Evolutionary conservation across 2,888 invertebrate species (phyloP).

Genomic region (Lysandra bellargus): DNA sequence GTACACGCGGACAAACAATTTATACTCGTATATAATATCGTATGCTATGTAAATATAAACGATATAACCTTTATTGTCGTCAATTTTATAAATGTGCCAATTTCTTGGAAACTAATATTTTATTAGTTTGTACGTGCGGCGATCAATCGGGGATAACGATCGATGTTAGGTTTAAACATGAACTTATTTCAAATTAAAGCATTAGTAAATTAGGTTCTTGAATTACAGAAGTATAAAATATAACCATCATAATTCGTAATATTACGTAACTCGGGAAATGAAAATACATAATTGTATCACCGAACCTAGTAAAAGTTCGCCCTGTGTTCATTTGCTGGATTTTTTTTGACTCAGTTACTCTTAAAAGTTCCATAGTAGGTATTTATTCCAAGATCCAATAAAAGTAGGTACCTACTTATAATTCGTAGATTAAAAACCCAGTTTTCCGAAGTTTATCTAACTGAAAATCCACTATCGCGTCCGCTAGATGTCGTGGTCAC

Average conservation of each 20-base stretch:
- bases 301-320: too few species aligned
- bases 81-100: conserved; percentile 29
- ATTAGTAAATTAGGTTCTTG: too few species aligned
- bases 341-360: too few species aligned
- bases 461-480: neutral
- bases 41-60: conserved; percentile 44
- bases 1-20: conserved; percentile 61
- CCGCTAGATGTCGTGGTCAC: conserved; percentile 25
- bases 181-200: neutral
- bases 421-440: neutral
- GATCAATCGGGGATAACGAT: neutral
- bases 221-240: too few species aligned
- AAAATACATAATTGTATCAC: too few species aligned
- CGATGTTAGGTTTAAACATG: neutral
- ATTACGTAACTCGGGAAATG: too few species aligned
- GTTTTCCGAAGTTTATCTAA: neutral
- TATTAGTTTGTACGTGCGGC: neutral
- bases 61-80: conserved; percentile 38
- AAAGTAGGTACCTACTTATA: too few species aligned
- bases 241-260: too few species aligned
- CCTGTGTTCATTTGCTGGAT: too few species aligned
- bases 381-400: too few species aligned
- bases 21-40: conserved; percentile 45
- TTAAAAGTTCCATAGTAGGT: too few species aligned
- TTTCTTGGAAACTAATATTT: conserved; percentile 29